Conservation (phyloP, 2,797 vertebrate species). For the Pitangus sulphuratus region DNA sequence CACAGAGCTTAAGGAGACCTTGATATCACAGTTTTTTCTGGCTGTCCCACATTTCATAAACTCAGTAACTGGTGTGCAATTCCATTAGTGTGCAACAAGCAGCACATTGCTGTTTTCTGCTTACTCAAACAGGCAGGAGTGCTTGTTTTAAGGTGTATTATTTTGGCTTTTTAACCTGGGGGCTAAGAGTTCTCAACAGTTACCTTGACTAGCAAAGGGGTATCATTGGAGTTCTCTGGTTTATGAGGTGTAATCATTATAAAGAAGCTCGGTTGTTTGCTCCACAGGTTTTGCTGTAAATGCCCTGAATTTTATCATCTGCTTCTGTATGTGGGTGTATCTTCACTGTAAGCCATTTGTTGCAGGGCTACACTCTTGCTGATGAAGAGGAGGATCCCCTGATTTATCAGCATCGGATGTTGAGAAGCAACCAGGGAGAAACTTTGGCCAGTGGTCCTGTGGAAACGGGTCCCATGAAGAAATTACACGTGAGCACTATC, state of each 20-base stretch:
- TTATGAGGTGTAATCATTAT: background rate
- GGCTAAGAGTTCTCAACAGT: background rate
- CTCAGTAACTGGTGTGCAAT: background rate
- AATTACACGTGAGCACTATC: constrained; percentile 97
- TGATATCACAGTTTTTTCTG: background rate
- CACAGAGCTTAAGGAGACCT: background rate
- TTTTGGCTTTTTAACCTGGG: background rate
- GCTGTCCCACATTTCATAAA: background rate
- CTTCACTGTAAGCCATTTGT: background rate
- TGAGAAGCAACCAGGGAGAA: constrained; percentile 89
- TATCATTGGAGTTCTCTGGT: background rate
- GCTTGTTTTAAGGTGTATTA: background rate
- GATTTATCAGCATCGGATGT: constrained; percentile 93
- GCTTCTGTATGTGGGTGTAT: background rate
- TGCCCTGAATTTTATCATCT: background rate
- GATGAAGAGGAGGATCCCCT: constrained; percentile 97
- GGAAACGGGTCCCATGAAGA: constrained; percentile 97
- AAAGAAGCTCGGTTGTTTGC: background rate
- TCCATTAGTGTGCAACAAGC: background rate
- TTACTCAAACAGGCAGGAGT: background rate
- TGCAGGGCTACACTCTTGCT: constrained; percentile 94
- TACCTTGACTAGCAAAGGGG: background rate
- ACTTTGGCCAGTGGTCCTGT: constrained; percentile 88
- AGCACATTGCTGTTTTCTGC: background rate
- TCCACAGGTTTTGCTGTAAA: background rate